phyloP scores from a whole-genome alignment of 2,797 vertebrate species.

The Rhadinocentrus ornatus region DNA sequence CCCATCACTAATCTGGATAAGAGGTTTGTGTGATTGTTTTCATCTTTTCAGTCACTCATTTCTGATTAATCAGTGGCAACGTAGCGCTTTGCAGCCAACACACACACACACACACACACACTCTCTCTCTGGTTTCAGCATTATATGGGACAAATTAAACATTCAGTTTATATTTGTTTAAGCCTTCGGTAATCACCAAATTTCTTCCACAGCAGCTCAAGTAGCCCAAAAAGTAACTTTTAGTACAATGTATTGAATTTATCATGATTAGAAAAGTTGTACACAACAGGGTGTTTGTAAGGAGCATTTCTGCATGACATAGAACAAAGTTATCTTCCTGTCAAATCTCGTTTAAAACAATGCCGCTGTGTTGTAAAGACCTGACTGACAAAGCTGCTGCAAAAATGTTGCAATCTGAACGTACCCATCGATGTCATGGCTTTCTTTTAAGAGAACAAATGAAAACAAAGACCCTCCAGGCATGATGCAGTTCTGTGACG shows the following conservation, averaged over 20 bases:
- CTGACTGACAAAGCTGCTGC: background rate
- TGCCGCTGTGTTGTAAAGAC: background rate
- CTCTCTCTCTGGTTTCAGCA: background rate
- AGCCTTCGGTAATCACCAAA: background rate
- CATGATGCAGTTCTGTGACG: background rate
- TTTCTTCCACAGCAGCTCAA: background rate
- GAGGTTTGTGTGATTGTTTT: rapidly evolving
- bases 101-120: too few relatives aligned
- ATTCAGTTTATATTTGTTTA: background rate
- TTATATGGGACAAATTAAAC: background rate
- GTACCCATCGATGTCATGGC: background rate
- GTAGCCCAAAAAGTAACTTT: too few relatives aligned
- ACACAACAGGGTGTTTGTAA: background rate
- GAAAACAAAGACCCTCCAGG: background rate
- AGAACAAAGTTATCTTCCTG: background rate
- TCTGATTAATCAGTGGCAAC: background rate
- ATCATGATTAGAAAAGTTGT: too few relatives aligned
- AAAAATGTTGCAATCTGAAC: background rate
- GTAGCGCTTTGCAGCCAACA: background rate
- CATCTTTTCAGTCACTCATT: background rate
- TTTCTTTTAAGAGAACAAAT: background rate
- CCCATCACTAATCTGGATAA: background rate
- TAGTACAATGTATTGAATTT: too few relatives aligned
- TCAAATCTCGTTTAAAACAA: background rate
- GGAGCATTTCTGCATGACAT: background rate